Base-by-base conservation (phyloP, 2,797 vertebrate genomes). In the Sebastiscus albofasciatus region DNA sequence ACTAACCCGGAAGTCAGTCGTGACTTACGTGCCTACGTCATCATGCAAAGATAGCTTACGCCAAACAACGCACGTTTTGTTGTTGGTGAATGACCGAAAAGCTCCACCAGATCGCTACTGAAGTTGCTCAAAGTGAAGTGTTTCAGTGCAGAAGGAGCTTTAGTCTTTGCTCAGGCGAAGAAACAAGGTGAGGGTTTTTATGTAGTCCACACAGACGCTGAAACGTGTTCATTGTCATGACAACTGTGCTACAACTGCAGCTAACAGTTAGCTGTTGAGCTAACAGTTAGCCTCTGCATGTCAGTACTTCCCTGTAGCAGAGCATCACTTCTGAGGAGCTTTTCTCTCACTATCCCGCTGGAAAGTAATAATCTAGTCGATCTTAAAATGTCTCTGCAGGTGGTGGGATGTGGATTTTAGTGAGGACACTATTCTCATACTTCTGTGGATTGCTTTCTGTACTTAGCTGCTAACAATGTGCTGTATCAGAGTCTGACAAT, bases 261-360 rank as follows among this genome's bases (percentile, higher is more conserved):
- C 71, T 68, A 33, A 14, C 52, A 4, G 16, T 68, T 72, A 71
- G 71, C 80, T 26, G 14, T 31, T 12, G 12, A 27, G 85, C 77
- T 85, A 84, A 60, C 52, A 46, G 33, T 64, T 87, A 89, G 79
- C 79, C 2, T 31, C 20, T 42, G 46, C 26, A 13, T 68, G 29
- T 18, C 22, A 69, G 7, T 10, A 33, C 70, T 71, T 72, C 18
- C 69, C 42, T 4, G 9, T 12, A 42, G 46, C 31, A 3, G 62
- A 24, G 24, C 58, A 36, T 77, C 67, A n/a, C 11, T 11, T 71
- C 6, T 11, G 10, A 2, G 5, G 6, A 46, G 73, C 5, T 80
- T 36, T 13, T 66, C 18, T 67, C 6, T 72, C 11, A 5, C 14
- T 11, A 5, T 2, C 3, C 27, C 3, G 31, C 26, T 69, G 8